Evolutionary conservation across 2,797 vertebrate genomes (phyloP).

Genomic region (Cygnus olor): DNA sequence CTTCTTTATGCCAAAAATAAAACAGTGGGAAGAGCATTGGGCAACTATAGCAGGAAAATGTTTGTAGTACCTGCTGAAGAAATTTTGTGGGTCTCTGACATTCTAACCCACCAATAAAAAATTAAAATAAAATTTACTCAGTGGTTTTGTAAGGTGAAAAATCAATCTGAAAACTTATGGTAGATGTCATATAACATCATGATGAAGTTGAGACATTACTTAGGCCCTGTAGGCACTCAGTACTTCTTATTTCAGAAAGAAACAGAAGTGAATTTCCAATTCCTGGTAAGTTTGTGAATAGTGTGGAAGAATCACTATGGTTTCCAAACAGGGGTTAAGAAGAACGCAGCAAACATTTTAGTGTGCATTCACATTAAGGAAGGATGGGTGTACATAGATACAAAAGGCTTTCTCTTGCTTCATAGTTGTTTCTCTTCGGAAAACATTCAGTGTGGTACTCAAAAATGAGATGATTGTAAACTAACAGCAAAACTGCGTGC

Average conservation of each 20-base stretch:
- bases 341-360: not conserved
- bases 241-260: not conserved
- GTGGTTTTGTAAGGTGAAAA: conserved; percentile 28
- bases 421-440: not conserved
- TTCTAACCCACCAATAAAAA: not conserved
- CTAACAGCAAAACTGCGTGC: not conserved
- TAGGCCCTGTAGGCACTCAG: not conserved
- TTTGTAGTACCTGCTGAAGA: not conserved
- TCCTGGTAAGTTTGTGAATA: not conserved
- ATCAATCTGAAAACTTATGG: not conserved
- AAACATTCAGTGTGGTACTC: not conserved
- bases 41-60: not conserved
- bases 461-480: not conserved
- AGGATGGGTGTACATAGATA: not conserved
- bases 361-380: not conserved
- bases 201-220: not conserved
- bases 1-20: conserved; percentile 12
- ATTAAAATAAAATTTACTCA: not conserved
- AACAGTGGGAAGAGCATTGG: not conserved
- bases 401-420: not conserved
- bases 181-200: not conserved
- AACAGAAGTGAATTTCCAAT: not conserved
- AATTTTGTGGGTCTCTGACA: not conserved
- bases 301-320: not conserved
- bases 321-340: not conserved